phyloP scores from a whole-genome alignment of 37 sponge, comb jelly and placozoan species.

The Tethya wilhelma region DNA sequence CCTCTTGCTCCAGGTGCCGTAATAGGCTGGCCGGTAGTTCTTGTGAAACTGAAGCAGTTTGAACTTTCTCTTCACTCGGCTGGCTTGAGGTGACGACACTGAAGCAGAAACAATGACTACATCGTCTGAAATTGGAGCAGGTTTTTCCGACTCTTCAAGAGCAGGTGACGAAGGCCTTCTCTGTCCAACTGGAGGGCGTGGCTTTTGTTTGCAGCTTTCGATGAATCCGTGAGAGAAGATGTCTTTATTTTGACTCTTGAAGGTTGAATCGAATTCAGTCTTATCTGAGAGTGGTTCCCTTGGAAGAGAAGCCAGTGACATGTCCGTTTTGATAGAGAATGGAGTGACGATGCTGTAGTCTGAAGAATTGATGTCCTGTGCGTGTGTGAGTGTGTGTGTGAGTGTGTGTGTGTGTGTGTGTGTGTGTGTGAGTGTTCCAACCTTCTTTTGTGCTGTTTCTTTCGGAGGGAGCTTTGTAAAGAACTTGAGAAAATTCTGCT shows the following conservation, averaged over 20 bases:
- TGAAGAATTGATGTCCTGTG: neutral
- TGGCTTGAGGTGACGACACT: too few species aligned
- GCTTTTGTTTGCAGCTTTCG: neutral
- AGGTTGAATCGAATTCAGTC: slow-evolving; percentile 25
- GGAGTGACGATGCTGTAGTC: slow-evolving; percentile 31
- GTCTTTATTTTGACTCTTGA: slow-evolving; percentile 16
- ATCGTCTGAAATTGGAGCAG: neutral
- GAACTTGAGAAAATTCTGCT: slow-evolving; percentile 36
- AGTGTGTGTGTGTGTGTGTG: neutral
- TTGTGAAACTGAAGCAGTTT: slow-evolving; percentile 94
- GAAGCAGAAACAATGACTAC: neutral
- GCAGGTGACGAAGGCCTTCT: too few species aligned
- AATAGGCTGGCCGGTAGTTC: slow-evolving; percentile 95
- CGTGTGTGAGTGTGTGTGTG: neutral
- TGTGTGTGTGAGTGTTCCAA: neutral
- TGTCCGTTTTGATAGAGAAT: slow-evolving; percentile 41
- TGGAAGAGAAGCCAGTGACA: slow-evolving; percentile 43
- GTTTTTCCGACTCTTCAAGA: neutral
- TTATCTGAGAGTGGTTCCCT: slow-evolving; percentile 23
- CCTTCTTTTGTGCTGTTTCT: slow-evolving; percentile 8
- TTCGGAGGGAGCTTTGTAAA: slow-evolving; percentile 32
- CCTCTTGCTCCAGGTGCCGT: slow-evolving; percentile 85
- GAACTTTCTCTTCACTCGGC: neutral
- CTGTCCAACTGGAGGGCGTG: neutral
- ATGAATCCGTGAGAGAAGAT: neutral